A percentile compares a stretch with the other conserved stretches of the same genome.
Conservation (phyloP, 2,113 vertebrate genomes). For the Silurus asotus region DNA sequence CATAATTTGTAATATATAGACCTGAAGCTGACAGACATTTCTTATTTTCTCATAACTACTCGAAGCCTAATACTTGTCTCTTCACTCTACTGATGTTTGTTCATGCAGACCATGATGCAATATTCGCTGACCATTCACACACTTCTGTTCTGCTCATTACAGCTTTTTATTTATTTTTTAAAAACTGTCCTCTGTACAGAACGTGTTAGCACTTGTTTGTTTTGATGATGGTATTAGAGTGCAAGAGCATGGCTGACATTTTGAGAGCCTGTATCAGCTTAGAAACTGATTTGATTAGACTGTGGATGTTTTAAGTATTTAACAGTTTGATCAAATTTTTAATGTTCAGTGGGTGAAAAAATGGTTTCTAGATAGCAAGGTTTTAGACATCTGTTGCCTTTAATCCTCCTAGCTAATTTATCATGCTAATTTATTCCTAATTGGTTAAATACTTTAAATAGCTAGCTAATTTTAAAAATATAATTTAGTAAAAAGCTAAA, state of each 20-base stretch:
- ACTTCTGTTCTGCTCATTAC: neutral
- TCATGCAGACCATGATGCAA: neutral
- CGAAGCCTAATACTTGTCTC: neutral
- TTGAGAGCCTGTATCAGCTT: neutral
- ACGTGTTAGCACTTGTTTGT: neutral
- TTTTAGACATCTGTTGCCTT: neutral
- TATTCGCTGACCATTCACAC: neutral
- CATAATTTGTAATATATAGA: neutral
- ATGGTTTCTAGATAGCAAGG: neutral
- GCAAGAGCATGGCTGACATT: neutral
- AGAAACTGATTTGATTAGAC: neutral
- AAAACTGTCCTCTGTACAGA: neutral
- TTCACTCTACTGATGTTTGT: neutral
- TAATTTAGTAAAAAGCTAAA: neutral
- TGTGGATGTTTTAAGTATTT: neutral
- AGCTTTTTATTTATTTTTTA: neutral
- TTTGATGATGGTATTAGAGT: neutral
- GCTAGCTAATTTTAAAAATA: neutral
- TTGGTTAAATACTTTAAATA: neutral
- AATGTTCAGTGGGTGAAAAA: neutral
- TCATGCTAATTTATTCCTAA: neutral
- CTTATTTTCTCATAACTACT: neutral
- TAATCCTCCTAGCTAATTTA: neutral
- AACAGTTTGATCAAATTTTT: neutral
- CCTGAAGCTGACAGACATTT: neutral